Base-by-base conservation (phyloP, 2,797 vertebrate species). In the Paguma larvata region DNA sequence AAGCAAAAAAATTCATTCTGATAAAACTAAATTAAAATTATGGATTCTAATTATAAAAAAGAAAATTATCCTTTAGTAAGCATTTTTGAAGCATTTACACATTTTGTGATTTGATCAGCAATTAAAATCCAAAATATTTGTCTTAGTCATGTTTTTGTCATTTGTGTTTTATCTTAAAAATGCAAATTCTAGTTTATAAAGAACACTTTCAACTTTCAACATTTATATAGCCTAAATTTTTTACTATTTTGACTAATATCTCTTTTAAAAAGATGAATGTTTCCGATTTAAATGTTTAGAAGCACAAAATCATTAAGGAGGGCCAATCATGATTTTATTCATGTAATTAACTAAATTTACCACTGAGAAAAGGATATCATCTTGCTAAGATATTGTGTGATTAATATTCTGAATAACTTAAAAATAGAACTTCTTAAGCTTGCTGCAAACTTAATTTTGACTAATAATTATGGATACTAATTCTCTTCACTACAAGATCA, bases 271-370 rank as follows among this genome's bases (percentile, higher is more conserved):
- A 84, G 32, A 73, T 79, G 19, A 91, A 63, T 53, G 44, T 85
- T 91, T 86, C 16, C 25, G 77, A 85, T 89, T 95, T 83, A 78
- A 91, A 97, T 85, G 88, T 93, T n/a, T 23, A 77, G 46, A 85
- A 93, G 4, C 62, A 82, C 68, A 68, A 93, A 38, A 93, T 84
- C 90, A 96, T 83, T 86, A 53, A 59, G 46, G 38, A 94, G 41
- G 8, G 14, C 2, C 23, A 78, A 44, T 89, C 62, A 80, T 32
- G 23, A 84, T 67, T 75, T 88, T 80, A 46, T 87, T 27, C 92
- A 89, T 94, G 41, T 59, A 94, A 95, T 62, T 93, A 92, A 86
- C 82, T 65, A 91, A 79, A 56, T 62, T 83, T 85, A 65, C 73
- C 70, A 91, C 56, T 51, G 21, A 86, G 27, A 34, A 95, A 92